A percentile compares a stretch with the other conserved stretches of the same genome.
These are phyloP conservation scores for Propithecus coquereli DNA, from an alignment of 2,113 vertebrate genomes.

Conservation along the genomic window DNA sequence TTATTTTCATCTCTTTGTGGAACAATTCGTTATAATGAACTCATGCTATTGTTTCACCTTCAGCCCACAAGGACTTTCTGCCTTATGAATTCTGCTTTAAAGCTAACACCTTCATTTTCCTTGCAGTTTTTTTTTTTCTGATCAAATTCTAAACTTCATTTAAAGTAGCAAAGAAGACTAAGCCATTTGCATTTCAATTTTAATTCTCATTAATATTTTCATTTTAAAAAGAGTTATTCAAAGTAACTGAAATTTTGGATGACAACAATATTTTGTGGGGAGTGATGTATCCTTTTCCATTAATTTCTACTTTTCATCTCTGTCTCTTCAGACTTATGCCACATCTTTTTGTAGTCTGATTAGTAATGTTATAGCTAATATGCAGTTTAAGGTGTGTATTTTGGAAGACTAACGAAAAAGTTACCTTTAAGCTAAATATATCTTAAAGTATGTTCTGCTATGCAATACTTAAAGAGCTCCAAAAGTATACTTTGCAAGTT, in stretches of 20 bases:
- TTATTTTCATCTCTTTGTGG: not conserved
- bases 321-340: not conserved
- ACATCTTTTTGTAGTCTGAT: not conserved
- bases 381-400: not conserved
- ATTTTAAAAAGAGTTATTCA: not conserved
- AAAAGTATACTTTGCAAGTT: not conserved
- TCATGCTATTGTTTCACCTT: not conserved
- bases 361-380: not conserved
- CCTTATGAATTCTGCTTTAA: conserved; percentile 6
- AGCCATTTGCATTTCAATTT: conserved; percentile 35
- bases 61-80: not conserved
- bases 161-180: not conserved
- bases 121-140: not conserved
- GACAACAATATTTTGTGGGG: not conserved
- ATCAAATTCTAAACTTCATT: not conserved
- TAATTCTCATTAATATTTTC: not conserved
- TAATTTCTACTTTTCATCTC: not conserved
- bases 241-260: not conserved
- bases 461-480: not conserved
- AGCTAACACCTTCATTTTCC: not conserved
- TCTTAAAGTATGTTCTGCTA: not conserved
- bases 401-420: not conserved
- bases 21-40: conserved; percentile 6
- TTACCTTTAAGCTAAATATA: not conserved
- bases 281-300: not conserved